Conservation (phyloP, 2,113 vertebrate species). For the Microcebus murinus region DNA sequence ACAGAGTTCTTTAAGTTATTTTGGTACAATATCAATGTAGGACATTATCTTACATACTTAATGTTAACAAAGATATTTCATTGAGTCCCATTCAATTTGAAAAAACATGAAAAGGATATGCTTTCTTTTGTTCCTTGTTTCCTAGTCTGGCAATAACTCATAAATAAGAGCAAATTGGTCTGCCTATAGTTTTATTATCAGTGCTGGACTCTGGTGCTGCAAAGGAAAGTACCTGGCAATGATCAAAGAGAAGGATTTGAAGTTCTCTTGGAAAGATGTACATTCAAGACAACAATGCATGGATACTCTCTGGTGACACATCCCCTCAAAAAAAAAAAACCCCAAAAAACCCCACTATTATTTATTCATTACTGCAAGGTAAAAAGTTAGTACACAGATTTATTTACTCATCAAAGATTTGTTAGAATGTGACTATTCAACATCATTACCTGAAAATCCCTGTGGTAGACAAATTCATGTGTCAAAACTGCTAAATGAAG, state of each 20-base stretch:
- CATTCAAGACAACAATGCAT: neutral
- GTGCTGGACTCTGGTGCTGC: neutral
- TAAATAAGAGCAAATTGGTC: conserved; percentile 38
- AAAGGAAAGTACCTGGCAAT: neutral
- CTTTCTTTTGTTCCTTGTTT: conserved; percentile 48
- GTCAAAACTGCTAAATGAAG: neutral
- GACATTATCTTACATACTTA: conserved; percentile 41
- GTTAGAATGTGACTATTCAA: neutral
- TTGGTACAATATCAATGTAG: neutral
- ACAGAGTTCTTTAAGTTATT: neutral
- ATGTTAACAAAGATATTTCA: conserved; percentile 30
- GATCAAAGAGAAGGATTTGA: neutral
- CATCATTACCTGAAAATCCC: neutral
- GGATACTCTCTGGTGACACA: neutral
- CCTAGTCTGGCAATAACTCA: neutral
- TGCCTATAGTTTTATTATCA: conserved; percentile 16
- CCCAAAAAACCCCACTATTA: neutral
- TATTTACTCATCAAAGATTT: neutral
- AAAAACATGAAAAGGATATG: conserved; percentile 26
- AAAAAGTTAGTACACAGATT: neutral
- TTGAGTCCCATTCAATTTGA: conserved; percentile 8
- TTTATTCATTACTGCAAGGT: neutral
- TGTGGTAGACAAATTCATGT: neutral
- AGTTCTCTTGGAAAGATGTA: neutral
- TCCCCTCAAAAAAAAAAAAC: no score